Evolutionary conservation across 2,113 vertebrate species (phyloP).

Genomic region (Pampusana beccarii): DNA sequence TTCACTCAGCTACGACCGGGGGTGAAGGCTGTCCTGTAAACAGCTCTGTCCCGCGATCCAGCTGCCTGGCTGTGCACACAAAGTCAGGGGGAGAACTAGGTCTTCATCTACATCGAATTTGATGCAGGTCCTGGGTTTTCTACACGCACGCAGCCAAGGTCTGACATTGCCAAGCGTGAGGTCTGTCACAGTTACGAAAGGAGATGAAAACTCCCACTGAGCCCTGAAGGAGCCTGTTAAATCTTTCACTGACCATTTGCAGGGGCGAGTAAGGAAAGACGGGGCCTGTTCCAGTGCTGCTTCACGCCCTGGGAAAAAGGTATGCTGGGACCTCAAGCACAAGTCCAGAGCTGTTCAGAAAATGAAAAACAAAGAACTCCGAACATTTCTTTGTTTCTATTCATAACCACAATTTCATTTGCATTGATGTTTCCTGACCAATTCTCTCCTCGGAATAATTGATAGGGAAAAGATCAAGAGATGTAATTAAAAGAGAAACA

Average conservation of each 20-base stretch:
- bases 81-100: background rate
- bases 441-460: slow-evolving; percentile 46
- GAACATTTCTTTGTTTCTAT: slow-evolving; percentile 23
- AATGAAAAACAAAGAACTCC: slow-evolving; percentile 5
- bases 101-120: background rate
- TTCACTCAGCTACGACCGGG: background rate
- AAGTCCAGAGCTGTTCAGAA: slow-evolving; percentile 14
- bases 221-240: background rate
- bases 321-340: background rate
- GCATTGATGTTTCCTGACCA: slow-evolving; percentile 46
- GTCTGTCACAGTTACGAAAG: background rate
- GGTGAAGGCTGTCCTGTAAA: background rate
- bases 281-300: background rate
- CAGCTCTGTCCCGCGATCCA: background rate
- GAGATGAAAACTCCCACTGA: background rate
- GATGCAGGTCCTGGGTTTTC: background rate
- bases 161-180: background rate
- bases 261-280: background rate
- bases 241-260: background rate
- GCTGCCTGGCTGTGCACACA: background rate
- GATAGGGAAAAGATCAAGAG: slow-evolving; percentile 44
- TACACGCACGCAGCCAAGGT: fast-evolving
- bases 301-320: background rate
- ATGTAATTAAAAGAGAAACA: slow-evolving; percentile 61
- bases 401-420: slow-evolving; percentile 54